Evolutionary conservation across 2,797 vertebrate species (phyloP), one percentile per base, ranked within the genome.

Genomic region (Pachyuromys duprasi): DNA sequence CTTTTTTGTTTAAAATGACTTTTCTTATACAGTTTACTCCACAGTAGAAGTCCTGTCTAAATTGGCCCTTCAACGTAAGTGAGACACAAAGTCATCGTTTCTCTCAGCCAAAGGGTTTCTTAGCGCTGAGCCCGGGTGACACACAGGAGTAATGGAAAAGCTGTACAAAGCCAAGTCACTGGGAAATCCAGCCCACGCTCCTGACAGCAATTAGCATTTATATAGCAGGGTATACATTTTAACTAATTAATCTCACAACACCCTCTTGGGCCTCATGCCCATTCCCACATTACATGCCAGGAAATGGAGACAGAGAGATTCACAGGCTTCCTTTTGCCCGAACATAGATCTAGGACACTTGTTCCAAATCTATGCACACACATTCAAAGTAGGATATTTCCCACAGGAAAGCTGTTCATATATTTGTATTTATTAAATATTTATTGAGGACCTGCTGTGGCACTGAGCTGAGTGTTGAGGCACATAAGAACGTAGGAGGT

Each of bases 201-300:
- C 95, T 96, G 97, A 97, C 94, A 96, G 97, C 97, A 97, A 97
- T 97, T 98, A 97, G 97, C 97, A 98, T 98, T 98, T 98, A 96
- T 95, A 97, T 97, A 97, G 93, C 97, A 97, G 96, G 96, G 97
- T 97, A 97, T 97, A 97, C 97, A 97, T 98, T 97, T 97, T 97
- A 97, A 97, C 96, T 97, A 98, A 98, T 98, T 97, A 98, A 97
- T 96, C 97, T 97, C 97, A 96, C 97, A 96, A 96, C 96, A 96
- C 95, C 83, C 96, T 96, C 94, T 95, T 45, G 91, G 96, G 89
- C 96, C 97, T 95, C 96, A 63, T 96, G 97, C 94, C 94, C 96
- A 97, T 98, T 98, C 97, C 97, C 97, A 97, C 97, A 97, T 97
- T 97, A 96, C 94, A 95, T 97, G 97, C 97, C 96, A 97, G 96